A percentile compares a stretch with the other conserved stretches of the same genome.
These are phyloP conservation scores for Phrixothrix hirtus DNA, from an alignment of 2,888 invertebrate species.

Conservation along the genomic window DNA sequence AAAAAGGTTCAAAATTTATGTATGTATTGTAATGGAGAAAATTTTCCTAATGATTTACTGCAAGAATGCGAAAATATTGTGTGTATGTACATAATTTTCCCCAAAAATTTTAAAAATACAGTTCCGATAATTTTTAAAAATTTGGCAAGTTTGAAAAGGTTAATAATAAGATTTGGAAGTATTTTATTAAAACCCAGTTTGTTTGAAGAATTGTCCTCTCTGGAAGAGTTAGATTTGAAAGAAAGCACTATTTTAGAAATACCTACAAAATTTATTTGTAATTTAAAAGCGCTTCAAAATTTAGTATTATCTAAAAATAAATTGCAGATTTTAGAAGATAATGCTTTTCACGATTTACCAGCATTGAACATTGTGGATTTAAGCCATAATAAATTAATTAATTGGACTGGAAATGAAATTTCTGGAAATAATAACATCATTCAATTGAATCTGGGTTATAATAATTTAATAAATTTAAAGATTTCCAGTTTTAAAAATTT, in stretches of 20 bases:
- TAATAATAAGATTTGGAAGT: constrained; percentile 7
- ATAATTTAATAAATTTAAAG: constrained; percentile 2
- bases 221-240: constrained; percentile 55
- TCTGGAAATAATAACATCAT: neutral
- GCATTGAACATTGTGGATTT: constrained; percentile 67
- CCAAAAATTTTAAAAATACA: neutral
- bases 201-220: neutral
- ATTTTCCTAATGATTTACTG: neutral
- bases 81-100: neutral
- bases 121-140: constrained; percentile 1
- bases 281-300: constrained; percentile 56
- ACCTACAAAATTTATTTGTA: constrained; percentile 65
- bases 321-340: constrained; percentile 66
- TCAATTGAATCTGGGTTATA: constrained; percentile 12
- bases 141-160: constrained; percentile 3
- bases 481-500: constrained; percentile 5
- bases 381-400: constrained; percentile 69
- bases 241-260: constrained; percentile 72
- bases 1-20: neutral
- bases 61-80: neutral
- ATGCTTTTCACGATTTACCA: constrained; percentile 68
- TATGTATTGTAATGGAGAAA: neutral
- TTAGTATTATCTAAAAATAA: constrained; percentile 67
- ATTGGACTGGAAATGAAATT: constrained; percentile 61
- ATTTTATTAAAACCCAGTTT: constrained; percentile 2